A percentile compares a stretch with the other conserved stretches of the same genome.
phyloP scores from a whole-genome alignment of 2,113 vertebrate species.

The Sceloporus tristichus region DNA sequence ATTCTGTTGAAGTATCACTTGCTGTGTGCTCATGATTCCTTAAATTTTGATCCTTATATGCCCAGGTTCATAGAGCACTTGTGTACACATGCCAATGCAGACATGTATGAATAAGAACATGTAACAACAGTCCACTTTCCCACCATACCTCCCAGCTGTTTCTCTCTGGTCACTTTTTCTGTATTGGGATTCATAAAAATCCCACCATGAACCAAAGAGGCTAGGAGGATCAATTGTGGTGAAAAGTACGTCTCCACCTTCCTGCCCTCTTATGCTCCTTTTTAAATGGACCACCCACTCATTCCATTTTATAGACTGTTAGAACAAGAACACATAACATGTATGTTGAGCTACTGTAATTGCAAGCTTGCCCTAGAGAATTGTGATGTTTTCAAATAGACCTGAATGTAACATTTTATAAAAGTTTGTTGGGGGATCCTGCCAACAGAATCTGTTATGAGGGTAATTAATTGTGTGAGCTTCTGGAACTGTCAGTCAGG shows the following conservation, averaged over 20 bases:
- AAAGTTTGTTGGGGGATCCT: conserved; percentile 7
- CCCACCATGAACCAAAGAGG: not conserved
- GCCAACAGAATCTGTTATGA: not conserved
- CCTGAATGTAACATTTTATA: not conserved
- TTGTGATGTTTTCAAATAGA: not conserved
- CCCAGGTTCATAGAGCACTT: not conserved
- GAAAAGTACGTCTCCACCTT: not conserved
- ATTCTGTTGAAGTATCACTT: not conserved
- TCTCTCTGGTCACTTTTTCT: not conserved
- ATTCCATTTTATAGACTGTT: not conserved
- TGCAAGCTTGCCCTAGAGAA: not conserved
- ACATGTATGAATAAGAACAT: too few relatives aligned
- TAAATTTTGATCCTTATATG: not conserved
- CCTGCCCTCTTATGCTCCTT: not conserved
- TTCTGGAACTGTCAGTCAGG: not conserved
- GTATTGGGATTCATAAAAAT: not conserved
- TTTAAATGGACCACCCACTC: not conserved
- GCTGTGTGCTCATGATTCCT: not conserved
- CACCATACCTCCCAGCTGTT: not conserved
- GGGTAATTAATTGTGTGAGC: conserved; percentile 13
- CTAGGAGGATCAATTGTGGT: not conserved
- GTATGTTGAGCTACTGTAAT: not conserved
- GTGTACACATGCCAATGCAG: too few relatives aligned
- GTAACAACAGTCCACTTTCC: not conserved
- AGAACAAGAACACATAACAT: not conserved